Evolutionary conservation across 53 echinoderm and acorn worm genomes (phyloP), one percentile per base, ranked within the genome.

Genomic region (Mesocentrotus franciscanus): DNA sequence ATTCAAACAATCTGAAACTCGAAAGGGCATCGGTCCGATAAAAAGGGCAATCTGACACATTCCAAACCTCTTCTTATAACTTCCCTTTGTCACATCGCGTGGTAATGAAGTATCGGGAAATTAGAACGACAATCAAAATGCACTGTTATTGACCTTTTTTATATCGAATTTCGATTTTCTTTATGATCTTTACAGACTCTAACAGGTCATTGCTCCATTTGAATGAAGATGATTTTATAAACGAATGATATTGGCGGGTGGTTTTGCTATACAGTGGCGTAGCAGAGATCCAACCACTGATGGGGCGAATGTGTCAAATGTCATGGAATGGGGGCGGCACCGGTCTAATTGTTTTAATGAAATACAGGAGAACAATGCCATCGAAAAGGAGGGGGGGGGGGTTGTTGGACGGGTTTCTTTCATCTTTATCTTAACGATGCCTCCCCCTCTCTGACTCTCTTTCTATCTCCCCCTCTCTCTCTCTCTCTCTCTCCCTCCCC

Each of bases 81-180:
- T 85, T 85, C 58, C 56, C 11, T 8, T 58, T n/a, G 20, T n/a
- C 87, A 85, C n/a, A 57, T 85, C 79, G 27, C 29, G 27, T 85
- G 57, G n/a, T 58, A 10, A 56, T 85, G 87, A 85, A 85, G 87
- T n/a, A 27, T 58, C 0, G 27, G n/a, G n/a, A 85, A 85, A 85
- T 85, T 9, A 27, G 27, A 85, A 24, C 18, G 57, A 17, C 79
- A 79, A 79, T 79, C 42, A 13, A 39, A 32, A 29, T 83, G 85
- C 56, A 85, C 87, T 85, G 26, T 85, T 12, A 85, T n/a, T 85
- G 87, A 85, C n/a, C 87, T 85, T 24, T 11, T 24, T 11, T 57
- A 12, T n/a, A 85, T 22, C 11, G 11, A 57, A 85, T 9, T 10
- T 15, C 39, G 78, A 17, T 79, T 79, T 79, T 35, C 42, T 79